Evolutionary conservation across 1,140 invertebrate genomes (phyloP), one percentile per base, ranked within the genome.

Genomic region (Branchinecta lindahli): DNA sequence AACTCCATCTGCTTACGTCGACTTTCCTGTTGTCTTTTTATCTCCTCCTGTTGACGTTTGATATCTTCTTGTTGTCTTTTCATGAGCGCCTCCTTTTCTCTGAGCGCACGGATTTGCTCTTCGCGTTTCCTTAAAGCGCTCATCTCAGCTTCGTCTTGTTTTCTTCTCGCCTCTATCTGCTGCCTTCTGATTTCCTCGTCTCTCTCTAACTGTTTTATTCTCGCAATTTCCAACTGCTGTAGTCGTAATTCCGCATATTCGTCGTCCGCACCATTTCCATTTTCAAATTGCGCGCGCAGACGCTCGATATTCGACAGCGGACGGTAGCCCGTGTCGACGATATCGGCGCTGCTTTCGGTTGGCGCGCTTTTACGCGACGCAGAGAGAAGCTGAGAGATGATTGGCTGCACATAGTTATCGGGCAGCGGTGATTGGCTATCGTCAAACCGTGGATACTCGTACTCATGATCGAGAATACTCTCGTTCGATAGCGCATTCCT

Each of bases 171-270:
- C 18, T 61, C 52, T 61, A 61, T 61, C 6, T 61, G 52, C 18
- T 61, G 52, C 18, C 52, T 61, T 61, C 52, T 12, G 18, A 61
- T 61, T 61, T 61, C 52, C 18, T 61, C 18, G 18, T 61, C 52
- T 61, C 52, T 61, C 18, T 61, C 52, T 3, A 61, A 61, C 52
- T 61, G 52, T 61, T 61, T 61, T 6, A 61, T 61, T 61, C 52
- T 61, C 12, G 52, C 52, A 20, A 61, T 61, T 61, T 61, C 52
- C 52, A 61, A 15, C 18, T 61, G 52, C 18, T 20, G 12, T 61
- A 15, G 52, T 61, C 52, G 12, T 15, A 61, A 3, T 15, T 61
- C 18, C 52, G 52, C 52, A 61, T 61, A 61, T 15, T 61, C 52
- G 6, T 20, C 18, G 2, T 61, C 52, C 18, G 12, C 12, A 15